Conservation (phyloP, 2,113 vertebrate genomes). For the Gallinago undulata region DNA sequence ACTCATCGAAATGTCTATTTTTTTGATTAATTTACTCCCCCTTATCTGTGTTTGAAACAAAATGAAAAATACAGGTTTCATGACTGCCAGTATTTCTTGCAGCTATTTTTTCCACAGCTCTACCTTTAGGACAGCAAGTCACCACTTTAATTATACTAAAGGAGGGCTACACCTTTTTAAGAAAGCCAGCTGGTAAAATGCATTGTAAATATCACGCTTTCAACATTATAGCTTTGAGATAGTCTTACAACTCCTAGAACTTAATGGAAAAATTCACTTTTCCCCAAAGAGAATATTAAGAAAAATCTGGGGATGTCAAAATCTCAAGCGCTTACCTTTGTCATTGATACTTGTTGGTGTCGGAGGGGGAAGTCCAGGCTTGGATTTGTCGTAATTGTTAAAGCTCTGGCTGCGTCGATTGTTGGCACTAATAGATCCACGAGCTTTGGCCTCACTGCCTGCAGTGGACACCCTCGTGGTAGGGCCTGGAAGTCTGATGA, state of each 20-base stretch:
- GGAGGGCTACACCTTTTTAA: background rate
- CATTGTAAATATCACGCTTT: background rate
- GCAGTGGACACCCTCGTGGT: constrained; percentile 85
- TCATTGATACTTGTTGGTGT: constrained; percentile 63
- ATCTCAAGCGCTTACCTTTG: constrained; percentile 80
- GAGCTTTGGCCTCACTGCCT: constrained; percentile 86
- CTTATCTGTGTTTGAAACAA: background rate
- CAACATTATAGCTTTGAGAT: background rate
- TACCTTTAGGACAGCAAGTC: background rate
- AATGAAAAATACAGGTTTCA: background rate
- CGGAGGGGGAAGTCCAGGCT: constrained; percentile 78
- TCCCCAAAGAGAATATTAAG: background rate
- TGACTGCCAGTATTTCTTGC: background rate
- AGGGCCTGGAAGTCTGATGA: constrained; percentile 90
- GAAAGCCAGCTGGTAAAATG: background rate
- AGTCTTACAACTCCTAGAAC: background rate
- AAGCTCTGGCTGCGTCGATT: constrained; percentile 95
- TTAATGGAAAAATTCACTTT: background rate
- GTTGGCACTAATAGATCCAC: constrained; percentile 80
- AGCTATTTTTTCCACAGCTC: background rate
- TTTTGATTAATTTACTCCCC: background rate
- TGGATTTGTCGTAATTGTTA: constrained; percentile 90
- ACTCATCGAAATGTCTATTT: constrained; percentile 21
- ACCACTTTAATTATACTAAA: background rate
- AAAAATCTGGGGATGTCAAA: background rate